Percentiles rank a stretch among this genome's conserved stretches.
Conservation (phyloP, 2,888 invertebrate genomes). For the Pristionchus entomophagus region DNA sequence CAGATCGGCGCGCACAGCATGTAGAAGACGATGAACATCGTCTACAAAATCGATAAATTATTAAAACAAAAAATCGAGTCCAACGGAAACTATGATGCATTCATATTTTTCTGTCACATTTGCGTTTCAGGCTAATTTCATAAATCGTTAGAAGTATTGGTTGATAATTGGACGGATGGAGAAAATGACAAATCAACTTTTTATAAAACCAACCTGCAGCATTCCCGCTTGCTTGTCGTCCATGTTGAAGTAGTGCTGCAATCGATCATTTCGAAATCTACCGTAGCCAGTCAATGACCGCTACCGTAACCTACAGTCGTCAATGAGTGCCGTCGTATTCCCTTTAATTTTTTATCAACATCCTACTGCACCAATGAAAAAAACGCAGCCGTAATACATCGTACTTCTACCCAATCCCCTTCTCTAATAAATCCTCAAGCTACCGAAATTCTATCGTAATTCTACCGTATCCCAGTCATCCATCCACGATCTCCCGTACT, state of each 20-base stretch:
- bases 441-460: not conserved
- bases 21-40: conserved; percentile 94
- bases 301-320: not conserved
- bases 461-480: not conserved
- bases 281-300: not conserved
- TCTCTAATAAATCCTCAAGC: too few relatives aligned
- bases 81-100: not conserved
- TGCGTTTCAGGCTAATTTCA: too few relatives aligned
- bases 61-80: not conserved
- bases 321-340: too few relatives aligned
- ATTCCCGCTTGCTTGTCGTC: conserved; percentile 87
- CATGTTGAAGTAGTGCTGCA: conserved; percentile 85
- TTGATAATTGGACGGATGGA: too few relatives aligned
- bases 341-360: too few relatives aligned
- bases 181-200: too few relatives aligned
- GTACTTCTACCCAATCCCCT: too few relatives aligned
- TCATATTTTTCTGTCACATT: too few relatives aligned
- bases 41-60: conserved; percentile 79
- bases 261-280: not conserved
- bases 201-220: conserved; percentile 79
- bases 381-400: too few relatives aligned
- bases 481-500: too few relatives aligned
- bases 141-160: too few relatives aligned
- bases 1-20: conserved; percentile 98
- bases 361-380: too few relatives aligned